Conservation (phyloP, 2,888 invertebrate genomes). For the Conistra vaccinii region DNA sequence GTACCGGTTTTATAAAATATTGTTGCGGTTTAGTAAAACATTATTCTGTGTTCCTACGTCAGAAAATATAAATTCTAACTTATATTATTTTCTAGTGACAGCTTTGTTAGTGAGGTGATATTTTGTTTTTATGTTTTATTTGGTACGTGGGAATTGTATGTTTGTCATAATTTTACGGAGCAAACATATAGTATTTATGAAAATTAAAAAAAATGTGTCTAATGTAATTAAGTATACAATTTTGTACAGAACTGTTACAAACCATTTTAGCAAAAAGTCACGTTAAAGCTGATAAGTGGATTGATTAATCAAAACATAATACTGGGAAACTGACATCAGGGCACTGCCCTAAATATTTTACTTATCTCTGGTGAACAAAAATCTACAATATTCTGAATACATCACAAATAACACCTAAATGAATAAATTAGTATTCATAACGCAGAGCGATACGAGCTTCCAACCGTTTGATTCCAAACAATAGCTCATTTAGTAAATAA, state of each 20-base stretch:
- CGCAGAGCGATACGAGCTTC: slow-evolving; percentile 39
- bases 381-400: neutral
- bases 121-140: neutral
- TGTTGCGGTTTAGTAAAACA: slow-evolving; percentile 4
- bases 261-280: neutral
- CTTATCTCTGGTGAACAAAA: neutral
- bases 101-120: neutral
- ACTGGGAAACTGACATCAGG: neutral
- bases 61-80: slow-evolving; percentile 8
- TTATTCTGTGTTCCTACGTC: neutral
- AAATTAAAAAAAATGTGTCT: too few species aligned
- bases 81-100: slow-evolving; percentile 1
- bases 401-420: slow-evolving; percentile 1
- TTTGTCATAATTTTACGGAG: too few species aligned
- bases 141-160: neutral
- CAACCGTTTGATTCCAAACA: slow-evolving; percentile 58
- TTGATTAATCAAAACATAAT: neutral
- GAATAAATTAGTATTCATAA: slow-evolving; percentile 43
- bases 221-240: too few species aligned
- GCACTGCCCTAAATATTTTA: neutral
- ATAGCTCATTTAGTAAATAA: slow-evolving; percentile 54
- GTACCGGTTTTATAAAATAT: slow-evolving; percentile 32
- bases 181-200: neutral
- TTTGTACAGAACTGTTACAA: too few species aligned
- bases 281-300: too few species aligned